Evolutionary conservation across 2,888 invertebrate genomes (phyloP), one percentile per base, ranked within the genome.

Genomic region (Phortica magna): DNA sequence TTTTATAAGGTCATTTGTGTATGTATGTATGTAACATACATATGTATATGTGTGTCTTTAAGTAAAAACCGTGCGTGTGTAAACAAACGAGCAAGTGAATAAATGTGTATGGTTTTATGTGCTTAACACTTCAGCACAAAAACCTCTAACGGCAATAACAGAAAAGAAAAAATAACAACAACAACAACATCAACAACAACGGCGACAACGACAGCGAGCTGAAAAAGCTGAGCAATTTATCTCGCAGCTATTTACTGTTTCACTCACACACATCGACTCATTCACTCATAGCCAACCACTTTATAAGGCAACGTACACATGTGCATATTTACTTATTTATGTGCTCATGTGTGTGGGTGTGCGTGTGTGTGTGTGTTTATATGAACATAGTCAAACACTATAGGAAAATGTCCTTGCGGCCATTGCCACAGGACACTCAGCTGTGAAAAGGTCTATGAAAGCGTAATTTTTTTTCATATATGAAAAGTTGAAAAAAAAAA

Each of bases 161-260:
- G 42, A n/a, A 48, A 64, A 55, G 43, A 17, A 48, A 61, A 43
- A 64, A 59, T 22, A 73, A 61, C 73, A 64, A 22, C 43, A 43
- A 19, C 48, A 17, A 42, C 19, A n/a, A 17, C 43, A 31, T 55
- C n/a, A 71, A 43, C 70, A 12, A 71, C 48, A 7, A 12, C 70
- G 43, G 71, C 79, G 71, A 70, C 73, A 74, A 53, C 76, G 86
- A 70, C 73, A 74, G 53, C 76, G 88, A 83, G 77, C 85, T 71
- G 31, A 71, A 71, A 71, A 55, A 88, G 87, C 83, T 87, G 88
- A 88, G 86, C 86, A 88, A 86, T 86, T 86, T 86, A 87, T 88
- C 86, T 87, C 81, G 86, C 86, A 86, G 86, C 88, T 86, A 88
- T 88, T 86, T 86, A 87, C 87, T 88, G 87, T 85, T 88, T 83